Percentiles rank a stretch among this genome's conserved stretches.
Evolutionary conservation across 30 jellyfish, hydroid and myxozoan genomes (phyloP).

Genomic region (Hydractinia symbiolongicarpus): DNA sequence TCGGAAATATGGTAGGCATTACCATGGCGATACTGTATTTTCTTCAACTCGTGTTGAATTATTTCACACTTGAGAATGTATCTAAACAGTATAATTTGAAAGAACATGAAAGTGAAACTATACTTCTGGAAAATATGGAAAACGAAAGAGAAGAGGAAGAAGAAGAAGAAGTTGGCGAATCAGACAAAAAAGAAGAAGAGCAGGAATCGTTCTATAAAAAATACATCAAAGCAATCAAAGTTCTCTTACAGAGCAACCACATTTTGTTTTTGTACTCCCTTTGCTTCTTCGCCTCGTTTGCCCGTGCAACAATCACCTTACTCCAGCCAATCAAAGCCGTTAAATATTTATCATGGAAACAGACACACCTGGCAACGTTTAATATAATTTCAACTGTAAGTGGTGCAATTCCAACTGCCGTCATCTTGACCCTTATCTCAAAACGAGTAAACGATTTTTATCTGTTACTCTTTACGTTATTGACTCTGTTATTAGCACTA

Average conservation of each 20-base stretch:
- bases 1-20: background rate
- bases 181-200: background rate
- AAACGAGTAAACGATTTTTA: background rate
- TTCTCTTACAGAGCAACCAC: background rate
- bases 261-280: background rate
- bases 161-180: background rate
- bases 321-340: constrained; percentile 15
- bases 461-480: background rate
- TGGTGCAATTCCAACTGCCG: constrained; percentile 7
- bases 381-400: background rate
- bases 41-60: background rate
- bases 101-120: background rate
- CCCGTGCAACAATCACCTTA: constrained; percentile 3
- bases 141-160: background rate
- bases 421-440: background rate
- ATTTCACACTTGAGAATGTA: background rate
- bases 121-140: background rate
- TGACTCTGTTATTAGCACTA: background rate
- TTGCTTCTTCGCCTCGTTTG: background rate
- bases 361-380: background rate
- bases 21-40: constrained; percentile 12
- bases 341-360: constrained; percentile 11
- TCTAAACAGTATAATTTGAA: constrained; percentile 1
- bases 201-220: constrained; percentile 2
- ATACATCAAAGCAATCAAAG: background rate